These are phyloP conservation scores for Leucozona laternaria DNA, from an alignment of 2,888 invertebrate genomes.

Conservation along the genomic window DNA sequence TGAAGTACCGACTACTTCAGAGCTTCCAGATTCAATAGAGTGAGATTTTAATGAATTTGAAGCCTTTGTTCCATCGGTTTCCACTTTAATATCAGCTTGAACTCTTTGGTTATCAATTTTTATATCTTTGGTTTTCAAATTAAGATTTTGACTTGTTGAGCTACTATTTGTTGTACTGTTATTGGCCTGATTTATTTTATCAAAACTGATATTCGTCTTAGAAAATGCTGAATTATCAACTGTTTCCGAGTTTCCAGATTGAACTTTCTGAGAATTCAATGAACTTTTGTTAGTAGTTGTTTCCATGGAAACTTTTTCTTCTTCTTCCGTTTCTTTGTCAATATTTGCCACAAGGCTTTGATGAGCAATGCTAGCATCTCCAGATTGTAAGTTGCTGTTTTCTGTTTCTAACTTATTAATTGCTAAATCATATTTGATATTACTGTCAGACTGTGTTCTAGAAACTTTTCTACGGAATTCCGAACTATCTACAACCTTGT, in stretches of 20 bases:
- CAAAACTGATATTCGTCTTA: not conserved
- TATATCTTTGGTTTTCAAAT: not conserved
- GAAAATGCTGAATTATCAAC: not conserved
- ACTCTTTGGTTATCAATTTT: no score
- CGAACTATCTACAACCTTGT: constrained; percentile 7
- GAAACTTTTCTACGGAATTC: not conserved
- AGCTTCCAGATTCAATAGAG: not conserved
- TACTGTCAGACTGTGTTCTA: not conserved
- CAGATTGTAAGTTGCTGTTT: not conserved
- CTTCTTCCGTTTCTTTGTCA: not conserved
- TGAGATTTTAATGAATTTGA: not conserved
- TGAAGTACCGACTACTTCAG: not conserved
- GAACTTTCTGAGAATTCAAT: not conserved
- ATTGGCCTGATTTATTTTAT: not conserved
- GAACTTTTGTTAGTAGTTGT: not conserved
- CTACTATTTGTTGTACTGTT: not conserved
- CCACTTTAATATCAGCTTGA: not conserved
- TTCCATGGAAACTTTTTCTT: not conserved
- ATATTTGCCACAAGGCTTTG: not conserved
- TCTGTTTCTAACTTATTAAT: not conserved
- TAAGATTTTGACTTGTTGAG: not conserved
- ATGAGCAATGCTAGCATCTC: not conserved
- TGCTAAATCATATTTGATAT: not conserved
- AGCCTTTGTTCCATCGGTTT: not conserved
- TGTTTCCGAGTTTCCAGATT: not conserved